Evolutionary conservation across 2,113 vertebrate species (phyloP).

Genomic region (Baryphthengus martii): DNA sequence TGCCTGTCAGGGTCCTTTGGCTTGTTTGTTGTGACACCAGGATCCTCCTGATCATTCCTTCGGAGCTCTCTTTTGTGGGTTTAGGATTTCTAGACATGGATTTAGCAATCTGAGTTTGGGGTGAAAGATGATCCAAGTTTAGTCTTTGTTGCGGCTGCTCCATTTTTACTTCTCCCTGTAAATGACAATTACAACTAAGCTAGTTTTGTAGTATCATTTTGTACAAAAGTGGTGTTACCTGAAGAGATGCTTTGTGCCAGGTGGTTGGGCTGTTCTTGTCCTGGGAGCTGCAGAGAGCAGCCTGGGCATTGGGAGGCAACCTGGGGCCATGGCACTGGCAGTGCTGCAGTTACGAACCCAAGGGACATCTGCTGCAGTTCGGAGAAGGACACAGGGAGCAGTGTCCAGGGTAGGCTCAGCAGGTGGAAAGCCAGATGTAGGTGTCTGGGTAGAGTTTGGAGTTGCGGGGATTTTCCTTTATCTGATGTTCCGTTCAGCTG

Average conservation of each 20-base stretch:
- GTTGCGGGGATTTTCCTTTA: neutral
- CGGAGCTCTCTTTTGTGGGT: neutral
- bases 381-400: neutral
- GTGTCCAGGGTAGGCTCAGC: neutral
- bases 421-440: neutral
- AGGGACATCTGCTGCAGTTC: neutral
- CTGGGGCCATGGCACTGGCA: neutral
- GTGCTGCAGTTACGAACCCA: neutral
- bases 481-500: neutral
- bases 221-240: accelerated
- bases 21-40: neutral
- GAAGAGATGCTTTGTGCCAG: neutral
- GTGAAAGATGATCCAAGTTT: neutral
- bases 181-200: accelerated
- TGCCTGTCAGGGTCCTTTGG: neutral
- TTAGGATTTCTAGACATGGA: neutral
- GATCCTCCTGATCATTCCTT: neutral
- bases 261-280: neutral
- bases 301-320: neutral
- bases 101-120: neutral
- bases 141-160: neutral
- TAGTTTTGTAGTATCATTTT: neutral
- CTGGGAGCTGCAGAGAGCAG: neutral
- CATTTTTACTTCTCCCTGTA: neutral
- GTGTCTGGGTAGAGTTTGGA: neutral